Evolutionary conservation across 2,113 vertebrate species (phyloP).

Genomic region (Delphinus delphis): DNA sequence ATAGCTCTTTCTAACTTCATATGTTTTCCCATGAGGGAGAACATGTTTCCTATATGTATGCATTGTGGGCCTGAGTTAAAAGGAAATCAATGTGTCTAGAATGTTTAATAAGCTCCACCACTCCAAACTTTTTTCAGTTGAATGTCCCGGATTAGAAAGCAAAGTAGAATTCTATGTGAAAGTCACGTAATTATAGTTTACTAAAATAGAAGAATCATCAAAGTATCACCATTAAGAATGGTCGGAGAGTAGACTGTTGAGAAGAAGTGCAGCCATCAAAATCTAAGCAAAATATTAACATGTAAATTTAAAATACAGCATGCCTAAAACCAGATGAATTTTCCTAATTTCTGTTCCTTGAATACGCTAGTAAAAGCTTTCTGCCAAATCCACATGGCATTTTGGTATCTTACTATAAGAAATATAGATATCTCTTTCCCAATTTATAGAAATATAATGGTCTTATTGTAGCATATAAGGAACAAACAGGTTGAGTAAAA

Average conservation of each 20-base stretch:
- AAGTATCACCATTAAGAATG: not conserved
- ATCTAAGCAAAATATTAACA: not conserved
- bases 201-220: not conserved
- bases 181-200: not conserved
- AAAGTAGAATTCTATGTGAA: slow-evolving; percentile 34
- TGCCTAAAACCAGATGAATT: not conserved
- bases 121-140: not conserved
- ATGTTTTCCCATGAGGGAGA: not conserved
- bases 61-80: not conserved
- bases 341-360: not conserved
- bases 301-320: not conserved
- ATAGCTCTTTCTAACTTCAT: not conserved
- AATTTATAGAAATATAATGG: not conserved
- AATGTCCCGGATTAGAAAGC: not conserved
- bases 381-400: not conserved
- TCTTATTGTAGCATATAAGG: not conserved
- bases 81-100: not conserved
- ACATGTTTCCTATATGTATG: not conserved
- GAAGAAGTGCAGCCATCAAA: not conserved
- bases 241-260: not conserved
- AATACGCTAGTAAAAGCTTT: slow-evolving; percentile 3
- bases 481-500: not conserved
- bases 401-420: not conserved
- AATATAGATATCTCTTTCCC: not conserved
- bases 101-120: not conserved